Percentiles rank a stretch among this genome's conserved stretches.
Evolutionary conservation across 2,113 vertebrate species (phyloP).

Genomic region (Leiothrix lutea): DNA sequence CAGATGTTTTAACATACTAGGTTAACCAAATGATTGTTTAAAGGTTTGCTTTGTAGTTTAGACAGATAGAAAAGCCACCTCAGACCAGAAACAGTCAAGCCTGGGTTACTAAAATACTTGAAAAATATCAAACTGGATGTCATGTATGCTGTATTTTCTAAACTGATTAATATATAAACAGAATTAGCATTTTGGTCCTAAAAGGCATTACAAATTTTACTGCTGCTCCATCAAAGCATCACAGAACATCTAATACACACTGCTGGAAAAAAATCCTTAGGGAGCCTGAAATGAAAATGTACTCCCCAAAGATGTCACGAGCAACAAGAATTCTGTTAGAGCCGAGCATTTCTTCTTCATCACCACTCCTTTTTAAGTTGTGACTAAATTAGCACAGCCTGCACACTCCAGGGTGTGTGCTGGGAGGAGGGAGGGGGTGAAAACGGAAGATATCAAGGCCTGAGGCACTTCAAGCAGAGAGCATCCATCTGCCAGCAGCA

Average conservation of each 20-base stretch:
- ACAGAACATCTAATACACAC: background rate
- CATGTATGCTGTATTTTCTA: background rate
- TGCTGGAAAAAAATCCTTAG: constrained; percentile 15
- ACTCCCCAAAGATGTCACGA: background rate
- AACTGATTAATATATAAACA: background rate
- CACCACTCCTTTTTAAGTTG: constrained; percentile 52
- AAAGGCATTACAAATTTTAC: background rate
- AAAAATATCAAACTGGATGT: background rate
- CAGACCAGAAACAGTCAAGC: background rate
- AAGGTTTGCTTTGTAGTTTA: background rate
- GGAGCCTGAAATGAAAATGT: background rate
- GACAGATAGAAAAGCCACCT: background rate
- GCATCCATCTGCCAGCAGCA: constrained; percentile 59
- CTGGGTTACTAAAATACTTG: background rate
- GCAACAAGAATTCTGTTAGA: constrained; percentile 1
- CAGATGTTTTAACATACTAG: background rate
- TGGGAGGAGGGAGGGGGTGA: background rate
- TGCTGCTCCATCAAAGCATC: background rate
- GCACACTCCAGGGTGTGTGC: constrained; percentile 13
- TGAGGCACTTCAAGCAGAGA: constrained; percentile 46
- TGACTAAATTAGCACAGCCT: constrained; percentile 56
- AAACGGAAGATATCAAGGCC: constrained; percentile 30
- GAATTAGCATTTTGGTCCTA: background rate
- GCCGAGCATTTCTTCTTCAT: constrained; percentile 13
- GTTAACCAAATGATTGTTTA: background rate